These are phyloP conservation scores for Nyctalus aviator DNA, from an alignment of 2,797 vertebrate species.

Conservation along the genomic window DNA sequence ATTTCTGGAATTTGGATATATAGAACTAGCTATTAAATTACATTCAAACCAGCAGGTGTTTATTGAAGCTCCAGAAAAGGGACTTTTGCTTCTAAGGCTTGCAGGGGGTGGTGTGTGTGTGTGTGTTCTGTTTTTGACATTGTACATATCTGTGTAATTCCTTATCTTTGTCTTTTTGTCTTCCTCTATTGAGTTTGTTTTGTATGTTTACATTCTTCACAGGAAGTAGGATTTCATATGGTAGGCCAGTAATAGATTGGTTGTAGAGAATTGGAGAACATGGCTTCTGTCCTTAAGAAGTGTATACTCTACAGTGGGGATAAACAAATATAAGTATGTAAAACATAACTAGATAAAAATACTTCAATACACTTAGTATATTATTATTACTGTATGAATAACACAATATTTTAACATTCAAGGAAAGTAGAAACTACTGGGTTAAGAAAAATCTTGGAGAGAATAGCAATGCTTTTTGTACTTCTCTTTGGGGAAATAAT, in stretches of 20 bases:
- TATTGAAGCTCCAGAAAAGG: not conserved
- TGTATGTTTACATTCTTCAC: not conserved
- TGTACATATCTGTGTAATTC: not conserved
- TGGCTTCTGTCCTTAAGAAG: not conserved
- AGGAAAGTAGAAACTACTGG: constrained; percentile 22
- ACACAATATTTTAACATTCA: constrained; percentile 3
- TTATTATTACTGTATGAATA: constrained; percentile 37
- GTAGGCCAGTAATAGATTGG: not conserved
- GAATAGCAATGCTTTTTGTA: not conserved
- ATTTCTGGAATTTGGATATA: not conserved
- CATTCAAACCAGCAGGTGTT: not conserved
- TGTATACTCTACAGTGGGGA: not conserved
- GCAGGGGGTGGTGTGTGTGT: not conserved
- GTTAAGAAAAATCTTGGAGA: constrained; percentile 48
- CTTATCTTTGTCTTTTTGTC: constrained; percentile 35
- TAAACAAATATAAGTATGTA: constrained; percentile 26
- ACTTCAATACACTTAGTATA: not conserved
- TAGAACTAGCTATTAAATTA: constrained; percentile 24
- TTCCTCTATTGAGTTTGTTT: constrained; percentile 14
- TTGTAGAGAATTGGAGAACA: constrained; percentile 22
- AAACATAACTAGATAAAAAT: constrained; percentile 21
- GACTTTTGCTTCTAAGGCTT: not conserved
- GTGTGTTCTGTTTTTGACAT: not conserved
- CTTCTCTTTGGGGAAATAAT: not conserved
- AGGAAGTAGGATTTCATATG: not conserved